These are phyloP conservation scores for Cenopis cana DNA, from an alignment of 2,888 invertebrate genomes.

Conservation along the genomic window DNA sequence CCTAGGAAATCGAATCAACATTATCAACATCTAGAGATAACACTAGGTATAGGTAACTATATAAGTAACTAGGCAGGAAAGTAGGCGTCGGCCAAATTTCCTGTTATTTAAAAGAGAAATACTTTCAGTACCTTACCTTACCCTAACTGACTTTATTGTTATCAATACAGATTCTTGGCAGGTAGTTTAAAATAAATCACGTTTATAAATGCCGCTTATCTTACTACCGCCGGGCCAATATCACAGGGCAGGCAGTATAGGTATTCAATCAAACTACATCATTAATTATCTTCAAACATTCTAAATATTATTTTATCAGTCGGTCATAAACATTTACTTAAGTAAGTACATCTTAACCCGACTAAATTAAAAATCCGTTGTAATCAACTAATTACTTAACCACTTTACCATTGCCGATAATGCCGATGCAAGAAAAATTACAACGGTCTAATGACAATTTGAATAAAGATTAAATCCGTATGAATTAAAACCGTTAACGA, in stretches of 20 bases:
- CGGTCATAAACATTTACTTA: background rate
- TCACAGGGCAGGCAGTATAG: background rate
- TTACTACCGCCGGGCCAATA: background rate
- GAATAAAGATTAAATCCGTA: background rate
- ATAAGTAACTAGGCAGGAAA: no score
- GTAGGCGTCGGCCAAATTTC: no score
- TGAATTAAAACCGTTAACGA: background rate
- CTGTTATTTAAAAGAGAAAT: no score
- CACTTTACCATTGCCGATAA: background rate
- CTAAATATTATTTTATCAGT: slow-evolving; percentile 17
- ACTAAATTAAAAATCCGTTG: slow-evolving; percentile 1
- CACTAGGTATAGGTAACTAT: no score
- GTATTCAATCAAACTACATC: background rate
- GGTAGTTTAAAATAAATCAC: no score
- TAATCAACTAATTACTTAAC: slow-evolving; percentile 28
- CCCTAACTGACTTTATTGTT: no score
- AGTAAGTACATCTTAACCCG: background rate
- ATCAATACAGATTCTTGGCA: no score
- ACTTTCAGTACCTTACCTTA: no score
- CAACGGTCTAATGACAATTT: background rate
- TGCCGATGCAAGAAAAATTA: background rate
- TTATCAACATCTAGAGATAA: no score
- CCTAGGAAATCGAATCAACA: no score
- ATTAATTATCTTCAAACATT: slow-evolving; percentile 27
- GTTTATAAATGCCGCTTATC: background rate